These are phyloP conservation scores for Amphilophus citrinellus DNA, from an alignment of 2,113 vertebrate species.

Conservation along the genomic window DNA sequence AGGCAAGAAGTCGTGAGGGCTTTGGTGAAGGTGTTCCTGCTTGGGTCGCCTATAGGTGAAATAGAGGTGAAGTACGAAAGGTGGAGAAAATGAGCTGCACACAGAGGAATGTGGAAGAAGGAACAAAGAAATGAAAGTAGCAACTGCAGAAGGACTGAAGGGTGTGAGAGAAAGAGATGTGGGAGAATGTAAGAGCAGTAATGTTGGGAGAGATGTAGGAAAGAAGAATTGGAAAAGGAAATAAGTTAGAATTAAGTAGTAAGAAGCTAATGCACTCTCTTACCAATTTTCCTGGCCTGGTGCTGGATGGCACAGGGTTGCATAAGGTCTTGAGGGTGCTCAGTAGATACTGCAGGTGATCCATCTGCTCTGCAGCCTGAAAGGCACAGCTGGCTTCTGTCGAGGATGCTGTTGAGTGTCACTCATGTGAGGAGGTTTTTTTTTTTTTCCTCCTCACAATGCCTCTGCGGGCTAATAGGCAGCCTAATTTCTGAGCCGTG, in stretches of 20 bases:
- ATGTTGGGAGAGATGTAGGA: neutral
- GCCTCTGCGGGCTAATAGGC: constrained; percentile 19
- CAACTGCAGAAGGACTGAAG: neutral
- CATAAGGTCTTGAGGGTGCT: constrained; percentile 29
- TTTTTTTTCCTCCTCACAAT: neutral
- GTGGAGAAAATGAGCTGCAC: neutral
- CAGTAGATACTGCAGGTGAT: constrained; percentile 43
- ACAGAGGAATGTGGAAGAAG: neutral
- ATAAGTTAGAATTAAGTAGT: neutral
- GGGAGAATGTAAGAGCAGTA: neutral
- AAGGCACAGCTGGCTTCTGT: constrained; percentile 55
- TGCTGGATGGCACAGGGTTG: neutral
- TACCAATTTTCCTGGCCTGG: neutral
- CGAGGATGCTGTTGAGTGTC: constrained; percentile 32
- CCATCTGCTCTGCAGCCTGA: constrained; percentile 40
- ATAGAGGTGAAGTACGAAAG: neutral
- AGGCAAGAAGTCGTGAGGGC: neutral
- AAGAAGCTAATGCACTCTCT: neutral
- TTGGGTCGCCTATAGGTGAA: neutral
- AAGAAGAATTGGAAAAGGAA: neutral
- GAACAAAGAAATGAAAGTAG: neutral
- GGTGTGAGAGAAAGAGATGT: neutral
- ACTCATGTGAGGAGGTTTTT: neutral
- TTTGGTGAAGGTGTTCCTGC: neutral
- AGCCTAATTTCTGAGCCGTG: neutral